Evolutionary conservation across 2,113 vertebrate genomes (phyloP).

Genomic region (Acinonyx jubatus): DNA sequence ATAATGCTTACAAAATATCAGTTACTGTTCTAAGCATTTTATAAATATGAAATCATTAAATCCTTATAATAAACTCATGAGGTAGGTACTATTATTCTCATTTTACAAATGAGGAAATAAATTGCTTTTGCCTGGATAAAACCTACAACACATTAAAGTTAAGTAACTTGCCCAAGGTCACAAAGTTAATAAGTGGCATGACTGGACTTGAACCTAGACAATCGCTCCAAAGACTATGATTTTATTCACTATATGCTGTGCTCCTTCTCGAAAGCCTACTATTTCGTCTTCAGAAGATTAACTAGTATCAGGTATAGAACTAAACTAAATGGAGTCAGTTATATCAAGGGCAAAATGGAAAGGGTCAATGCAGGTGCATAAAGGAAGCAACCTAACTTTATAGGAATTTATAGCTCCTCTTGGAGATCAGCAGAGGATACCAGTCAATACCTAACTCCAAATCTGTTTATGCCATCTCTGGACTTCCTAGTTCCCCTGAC

Average conservation of each 20-base stretch:
- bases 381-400: background rate
- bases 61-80: background rate
- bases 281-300: conserved; percentile 39
- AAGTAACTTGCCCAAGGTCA: background rate
- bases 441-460: background rate
- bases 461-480: background rate
- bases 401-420: background rate
- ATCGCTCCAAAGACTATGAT: background rate
- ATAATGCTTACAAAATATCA: background rate
- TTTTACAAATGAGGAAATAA: conserved; percentile 46
- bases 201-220: background rate
- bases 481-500: background rate
- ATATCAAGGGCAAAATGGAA: background rate
- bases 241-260: background rate
- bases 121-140: background rate
- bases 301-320: background rate
- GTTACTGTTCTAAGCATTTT: conserved; percentile 10
- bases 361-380: background rate
- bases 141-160: background rate
- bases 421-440: background rate
- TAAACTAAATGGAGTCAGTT: background rate
- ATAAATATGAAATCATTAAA: conserved; percentile 52
- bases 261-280: background rate
- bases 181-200: background rate
- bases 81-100: background rate